A percentile compares a stretch with the other conserved stretches of the same genome.
Conservation (phyloP, 2,888 invertebrate genomes). For the Autographa pulchrina region DNA sequence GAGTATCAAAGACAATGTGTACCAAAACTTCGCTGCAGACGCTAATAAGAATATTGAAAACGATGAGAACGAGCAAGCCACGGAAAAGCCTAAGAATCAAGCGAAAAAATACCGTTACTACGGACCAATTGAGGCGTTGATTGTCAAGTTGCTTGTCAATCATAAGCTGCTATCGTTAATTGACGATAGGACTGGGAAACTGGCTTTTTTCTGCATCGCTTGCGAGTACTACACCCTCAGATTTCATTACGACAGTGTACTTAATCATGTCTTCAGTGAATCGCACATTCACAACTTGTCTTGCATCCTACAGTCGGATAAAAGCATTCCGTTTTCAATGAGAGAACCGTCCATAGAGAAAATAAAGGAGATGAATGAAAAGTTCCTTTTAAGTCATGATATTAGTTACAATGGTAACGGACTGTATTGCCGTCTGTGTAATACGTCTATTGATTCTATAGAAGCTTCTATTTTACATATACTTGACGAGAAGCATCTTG, state of each 20-base stretch:
- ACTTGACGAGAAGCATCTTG: slow-evolving; percentile 83
- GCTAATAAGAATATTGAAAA: slow-evolving; percentile 83
- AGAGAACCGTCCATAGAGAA: slow-evolving; percentile 75
- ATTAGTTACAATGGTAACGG: slow-evolving; percentile 67
- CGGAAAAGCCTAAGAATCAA: slow-evolving; percentile 81
- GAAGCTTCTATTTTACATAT: slow-evolving; percentile 80
- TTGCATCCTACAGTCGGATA: slow-evolving; percentile 80
- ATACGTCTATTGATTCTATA: slow-evolving; percentile 67
- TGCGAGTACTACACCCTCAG: slow-evolving; percentile 86
- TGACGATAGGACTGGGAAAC: slow-evolving; percentile 84
- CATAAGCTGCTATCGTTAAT: slow-evolving; percentile 82
- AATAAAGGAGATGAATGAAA: slow-evolving; percentile 80
- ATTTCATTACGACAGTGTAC: slow-evolving; percentile 84
- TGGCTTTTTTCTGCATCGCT: slow-evolving; percentile 85
- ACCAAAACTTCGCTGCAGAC: slow-evolving; percentile 83
- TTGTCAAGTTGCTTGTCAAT: slow-evolving; percentile 76
- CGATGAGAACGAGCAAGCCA: slow-evolving; percentile 78
- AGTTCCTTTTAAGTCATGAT: slow-evolving; percentile 77
- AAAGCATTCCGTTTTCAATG: slow-evolving; percentile 76
- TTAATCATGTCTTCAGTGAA: slow-evolving; percentile 85
- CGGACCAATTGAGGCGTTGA: slow-evolving; percentile 82
- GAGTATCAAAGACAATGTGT: slow-evolving; percentile 87
- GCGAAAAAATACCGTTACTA: slow-evolving; percentile 84
- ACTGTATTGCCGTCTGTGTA: slow-evolving; percentile 77
- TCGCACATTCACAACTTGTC: slow-evolving; percentile 83